Evolutionary conservation across 2,113 vertebrate species (phyloP).

Genomic region (Chitala chitala): DNA sequence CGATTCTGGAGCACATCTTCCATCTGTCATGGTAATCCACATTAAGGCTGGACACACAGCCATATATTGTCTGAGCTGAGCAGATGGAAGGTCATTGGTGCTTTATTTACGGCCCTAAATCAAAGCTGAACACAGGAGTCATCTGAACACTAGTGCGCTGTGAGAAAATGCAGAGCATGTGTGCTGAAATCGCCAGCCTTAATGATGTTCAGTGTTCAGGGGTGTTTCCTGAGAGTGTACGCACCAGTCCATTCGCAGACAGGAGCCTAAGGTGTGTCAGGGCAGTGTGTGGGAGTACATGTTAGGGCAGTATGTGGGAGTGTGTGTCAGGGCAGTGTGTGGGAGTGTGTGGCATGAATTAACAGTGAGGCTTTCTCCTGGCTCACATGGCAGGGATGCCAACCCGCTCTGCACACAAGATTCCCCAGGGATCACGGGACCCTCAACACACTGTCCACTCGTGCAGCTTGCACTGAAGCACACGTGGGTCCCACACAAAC

Average conservation of each 20-base stretch:
- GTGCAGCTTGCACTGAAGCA: too few relatives aligned
- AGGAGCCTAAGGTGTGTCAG: too few relatives aligned
- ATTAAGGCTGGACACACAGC: constrained; percentile 16
- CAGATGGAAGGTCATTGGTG: neutral
- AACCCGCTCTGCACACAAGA: neutral
- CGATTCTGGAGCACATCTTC: constrained; percentile 14
- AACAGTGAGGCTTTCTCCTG: neutral
- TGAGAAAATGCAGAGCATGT: neutral
- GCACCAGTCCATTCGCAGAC: too few relatives aligned
- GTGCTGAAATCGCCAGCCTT: neutral
- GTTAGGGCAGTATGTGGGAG: too few relatives aligned
- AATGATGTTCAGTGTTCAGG: too few relatives aligned
- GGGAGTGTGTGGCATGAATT: neutral
- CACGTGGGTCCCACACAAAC: too few relatives aligned
- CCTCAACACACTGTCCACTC: too few relatives aligned
- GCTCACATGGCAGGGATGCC: neutral
- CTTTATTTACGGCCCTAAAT: constrained; percentile 24
- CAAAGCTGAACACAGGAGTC: neutral
- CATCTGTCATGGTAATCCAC: constrained; percentile 25
- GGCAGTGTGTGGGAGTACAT: too few relatives aligned
- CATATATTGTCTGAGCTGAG: constrained; percentile 1
- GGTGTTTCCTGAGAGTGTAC: too few relatives aligned
- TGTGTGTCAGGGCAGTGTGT: too few relatives aligned
- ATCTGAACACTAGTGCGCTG: neutral
- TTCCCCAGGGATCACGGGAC: neutral